These are phyloP conservation scores for Acanthaster planci DNA, from an alignment of 35 echinoderm and acorn worm genomes.

Conservation along the genomic window DNA sequence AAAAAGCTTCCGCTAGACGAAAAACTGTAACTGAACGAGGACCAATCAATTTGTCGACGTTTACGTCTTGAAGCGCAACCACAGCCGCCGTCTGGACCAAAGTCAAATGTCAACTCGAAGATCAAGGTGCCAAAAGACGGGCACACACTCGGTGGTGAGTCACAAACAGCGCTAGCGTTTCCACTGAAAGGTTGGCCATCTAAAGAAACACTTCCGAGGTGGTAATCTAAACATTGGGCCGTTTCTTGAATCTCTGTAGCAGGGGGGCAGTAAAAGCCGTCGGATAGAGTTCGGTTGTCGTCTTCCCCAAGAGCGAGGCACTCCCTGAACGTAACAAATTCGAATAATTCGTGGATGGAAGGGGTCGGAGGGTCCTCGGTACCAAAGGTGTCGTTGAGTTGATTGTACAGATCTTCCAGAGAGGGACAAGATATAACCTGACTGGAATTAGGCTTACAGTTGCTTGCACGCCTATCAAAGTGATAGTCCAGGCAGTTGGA, in stretches of 20 bases:
- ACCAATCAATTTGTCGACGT: background rate
- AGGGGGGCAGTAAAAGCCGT: background rate
- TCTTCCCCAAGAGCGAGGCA: background rate
- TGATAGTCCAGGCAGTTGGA: background rate
- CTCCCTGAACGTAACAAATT: background rate
- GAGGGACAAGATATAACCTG: background rate
- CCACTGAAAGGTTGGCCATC: background rate
- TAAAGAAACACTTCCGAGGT: background rate
- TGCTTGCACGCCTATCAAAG: background rate
- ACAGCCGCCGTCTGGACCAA: background rate
- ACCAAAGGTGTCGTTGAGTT: constrained; percentile 9
- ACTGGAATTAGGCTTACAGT: background rate
- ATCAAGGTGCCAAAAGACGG: background rate
- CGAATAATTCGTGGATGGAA: background rate
- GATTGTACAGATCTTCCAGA: background rate
- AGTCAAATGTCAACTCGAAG: background rate
- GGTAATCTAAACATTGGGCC: background rate
- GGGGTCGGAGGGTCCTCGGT: background rate
- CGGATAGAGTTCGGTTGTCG: background rate
- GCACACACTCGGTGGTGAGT: background rate
- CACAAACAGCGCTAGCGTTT: background rate
- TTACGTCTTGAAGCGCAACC: background rate
- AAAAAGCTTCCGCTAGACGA: background rate
- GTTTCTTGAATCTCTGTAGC: background rate
- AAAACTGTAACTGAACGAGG: background rate